phyloP scores from a whole-genome alignment of 2,113 vertebrate genomes.

The Garra rufa region DNA sequence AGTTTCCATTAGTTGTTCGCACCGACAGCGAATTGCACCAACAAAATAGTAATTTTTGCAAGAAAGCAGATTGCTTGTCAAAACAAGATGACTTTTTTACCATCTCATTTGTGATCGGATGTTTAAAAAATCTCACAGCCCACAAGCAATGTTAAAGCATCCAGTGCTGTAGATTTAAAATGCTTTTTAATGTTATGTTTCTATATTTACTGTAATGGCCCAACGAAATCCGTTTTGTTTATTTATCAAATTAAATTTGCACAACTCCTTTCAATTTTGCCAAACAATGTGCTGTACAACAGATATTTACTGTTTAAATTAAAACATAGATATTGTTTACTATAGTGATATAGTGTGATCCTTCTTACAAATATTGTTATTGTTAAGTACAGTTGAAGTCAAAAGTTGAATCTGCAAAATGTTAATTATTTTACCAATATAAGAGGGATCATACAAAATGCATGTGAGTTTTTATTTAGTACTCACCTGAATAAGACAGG shows the following conservation, averaged over 20 bases:
- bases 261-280: neutral
- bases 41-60: neutral
- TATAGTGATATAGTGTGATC: neutral
- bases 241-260: neutral
- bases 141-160: neutral
- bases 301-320: neutral
- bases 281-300: neutral
- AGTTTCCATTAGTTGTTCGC: neutral
- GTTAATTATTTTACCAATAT: too few relatives aligned
- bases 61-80: neutral
- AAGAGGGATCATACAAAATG: too few relatives aligned
- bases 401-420: too few relatives aligned
- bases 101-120: neutral
- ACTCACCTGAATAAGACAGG: too few relatives aligned
- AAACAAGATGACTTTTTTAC: neutral
- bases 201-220: too few relatives aligned
- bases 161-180: too few relatives aligned
- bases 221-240: too few relatives aligned
- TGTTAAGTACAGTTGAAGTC: too few relatives aligned
- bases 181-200: too few relatives aligned
- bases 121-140: too few relatives aligned
- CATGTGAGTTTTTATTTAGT: too few relatives aligned
- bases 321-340: neutral
- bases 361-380: neutral
- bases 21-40: neutral